Evolutionary conservation across 1,140 invertebrate genomes (phyloP), one percentile per base, ranked within the genome.

Genomic region (Sycobia sp.): DNA sequence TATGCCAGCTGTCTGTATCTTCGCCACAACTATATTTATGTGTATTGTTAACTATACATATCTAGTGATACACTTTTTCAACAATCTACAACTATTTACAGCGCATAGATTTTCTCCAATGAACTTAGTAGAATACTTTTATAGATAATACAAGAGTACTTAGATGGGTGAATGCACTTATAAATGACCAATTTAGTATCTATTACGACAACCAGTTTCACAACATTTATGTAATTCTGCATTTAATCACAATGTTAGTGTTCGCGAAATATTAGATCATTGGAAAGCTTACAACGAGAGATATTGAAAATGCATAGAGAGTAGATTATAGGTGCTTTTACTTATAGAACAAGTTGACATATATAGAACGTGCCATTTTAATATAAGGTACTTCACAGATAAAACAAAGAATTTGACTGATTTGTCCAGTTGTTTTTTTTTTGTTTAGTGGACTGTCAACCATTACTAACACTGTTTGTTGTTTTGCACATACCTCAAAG

Each of bases 161-260:
- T 50, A 13, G 38, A 16, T 38, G 36, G 49, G 44, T 54, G 50
- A 55, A 64, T 64, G 53, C 60, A 63, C 54, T 62, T 62, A 54
- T 39, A 7, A 57, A 63, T 58, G 44, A 51, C 32, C 49, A 62
- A 39, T 51, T 63, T 22, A 46, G 49, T 58, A 38, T 18, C 18
- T 4, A 39, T 16, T 16, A 22, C 20, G n/a, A 41, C 22, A 41
- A 39, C 18, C 3, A 41, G 13, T 25, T 14, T 8, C 4, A 39
- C 51, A 7, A 54, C 38, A 54, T 7, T 41, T 25, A n/a, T n/a
- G n/a, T n/a, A 39, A 11, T 41, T 9, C 20, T 46, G 14, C 22
- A 20, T 46, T 46, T 14, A 22, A 2, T n/a, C 10, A 22, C 7
- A 34, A 34, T 51, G 49, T 51, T 51, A 34, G n/a, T 20, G 11